A percentile compares a stretch with the other conserved stretches of the same genome.
These are phyloP conservation scores for Phataginus tricuspis DNA, from an alignment of 2,797 vertebrate species.

Conservation along the genomic window DNA sequence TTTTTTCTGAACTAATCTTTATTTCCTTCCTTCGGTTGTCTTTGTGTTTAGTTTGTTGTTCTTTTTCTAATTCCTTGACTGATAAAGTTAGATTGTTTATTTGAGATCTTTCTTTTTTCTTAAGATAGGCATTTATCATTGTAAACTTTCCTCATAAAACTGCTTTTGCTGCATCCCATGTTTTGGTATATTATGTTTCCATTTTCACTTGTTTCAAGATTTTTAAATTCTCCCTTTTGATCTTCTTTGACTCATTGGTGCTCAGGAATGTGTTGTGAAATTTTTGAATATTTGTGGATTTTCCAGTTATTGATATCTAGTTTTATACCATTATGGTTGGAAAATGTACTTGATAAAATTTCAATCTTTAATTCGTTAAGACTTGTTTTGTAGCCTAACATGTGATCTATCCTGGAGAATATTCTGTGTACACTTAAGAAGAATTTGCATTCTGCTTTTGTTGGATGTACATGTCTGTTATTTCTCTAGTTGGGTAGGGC, in stretches of 20 bases:
- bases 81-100: neutral
- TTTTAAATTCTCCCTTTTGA: neutral
- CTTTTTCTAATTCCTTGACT: slow-evolving; percentile 1
- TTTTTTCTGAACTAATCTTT: neutral
- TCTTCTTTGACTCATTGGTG: neutral
- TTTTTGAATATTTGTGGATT: neutral
- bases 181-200: neutral
- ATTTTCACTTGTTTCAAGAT: neutral
- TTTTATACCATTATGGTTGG: neutral
- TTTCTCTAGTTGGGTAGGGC: neutral
- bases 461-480: neutral
- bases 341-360: neutral
- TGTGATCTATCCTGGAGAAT: neutral
- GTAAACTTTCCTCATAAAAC: neutral
- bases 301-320: neutral
- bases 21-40: neutral
- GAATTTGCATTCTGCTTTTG: neutral
- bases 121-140: neutral
- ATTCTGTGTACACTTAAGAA: neutral
- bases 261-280: neutral
- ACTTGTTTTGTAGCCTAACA: neutral
- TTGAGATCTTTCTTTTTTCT: neutral
- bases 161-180: neutral
- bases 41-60: neutral
- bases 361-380: neutral